phyloP scores from a whole-genome alignment of 1,140 invertebrate species.

The Camponotus vicinus region DNA sequence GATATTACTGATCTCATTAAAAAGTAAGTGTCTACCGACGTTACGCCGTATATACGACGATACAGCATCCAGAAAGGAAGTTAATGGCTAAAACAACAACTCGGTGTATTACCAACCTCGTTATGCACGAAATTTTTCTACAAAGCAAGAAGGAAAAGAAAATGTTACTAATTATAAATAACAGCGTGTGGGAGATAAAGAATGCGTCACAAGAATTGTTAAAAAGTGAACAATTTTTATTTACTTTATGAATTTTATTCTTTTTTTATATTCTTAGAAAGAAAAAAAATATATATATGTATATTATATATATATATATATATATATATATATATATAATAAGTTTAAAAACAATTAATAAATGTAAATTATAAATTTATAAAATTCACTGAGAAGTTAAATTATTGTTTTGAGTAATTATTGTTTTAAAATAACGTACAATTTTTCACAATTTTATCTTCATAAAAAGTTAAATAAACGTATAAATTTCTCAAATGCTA shows the following conservation, averaged over 20 bases:
- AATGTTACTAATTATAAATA: neutral
- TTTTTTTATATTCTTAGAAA: neutral
- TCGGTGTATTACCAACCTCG: constrained; percentile 10
- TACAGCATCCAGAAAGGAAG: constrained; percentile 38
- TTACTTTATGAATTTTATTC: neutral
- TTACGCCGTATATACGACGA: constrained; percentile 38
- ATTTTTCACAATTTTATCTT: neutral
- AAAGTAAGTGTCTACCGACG: constrained; percentile 48
- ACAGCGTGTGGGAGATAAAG: neutral
- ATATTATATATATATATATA: too few relatives aligned
- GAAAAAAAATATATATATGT: too few relatives aligned
- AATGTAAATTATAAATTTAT: neutral
- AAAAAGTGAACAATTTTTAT: constrained; percentile 8
- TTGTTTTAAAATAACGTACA: neutral
- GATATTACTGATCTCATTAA: constrained; percentile 62
- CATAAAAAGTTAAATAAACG: neutral
- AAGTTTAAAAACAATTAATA: constrained; percentile 5
- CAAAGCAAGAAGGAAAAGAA: neutral
- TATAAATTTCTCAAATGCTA: neutral
- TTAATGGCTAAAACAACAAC: constrained; percentile 38
- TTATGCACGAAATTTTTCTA: constrained; percentile 11
- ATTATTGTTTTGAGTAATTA: neutral
- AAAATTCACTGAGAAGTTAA: neutral
- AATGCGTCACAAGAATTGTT: neutral
- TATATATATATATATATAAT: neutral